Conservation (phyloP, 2,888 invertebrate species). For the Calliscelio sp. region DNA sequence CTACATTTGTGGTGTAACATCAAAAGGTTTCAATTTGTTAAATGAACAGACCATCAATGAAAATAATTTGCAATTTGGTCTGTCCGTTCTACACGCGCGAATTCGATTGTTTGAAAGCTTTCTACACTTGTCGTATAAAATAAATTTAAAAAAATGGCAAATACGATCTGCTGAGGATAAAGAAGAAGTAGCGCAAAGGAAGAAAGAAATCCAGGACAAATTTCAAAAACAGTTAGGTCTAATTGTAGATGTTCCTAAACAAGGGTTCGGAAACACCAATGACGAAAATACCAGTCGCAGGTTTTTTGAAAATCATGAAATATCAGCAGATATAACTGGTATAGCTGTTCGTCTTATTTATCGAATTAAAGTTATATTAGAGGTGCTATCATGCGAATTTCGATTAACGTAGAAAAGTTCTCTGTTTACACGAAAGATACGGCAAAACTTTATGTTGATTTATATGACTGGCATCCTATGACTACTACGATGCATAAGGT, state of each 20-base stretch:
- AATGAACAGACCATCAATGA: slow-evolving; percentile 62
- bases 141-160: slow-evolving; percentile 47
- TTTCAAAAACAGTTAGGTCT: slow-evolving; percentile 78
- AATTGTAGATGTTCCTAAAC: slow-evolving; percentile 79
- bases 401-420: slow-evolving; percentile 72
- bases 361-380: slow-evolving; percentile 79
- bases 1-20: slow-evolving; percentile 81
- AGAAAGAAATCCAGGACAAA: slow-evolving; percentile 72
- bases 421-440: slow-evolving; percentile 54
- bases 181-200: slow-evolving; percentile 37
- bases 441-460: slow-evolving; percentile 75
- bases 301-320: slow-evolving; percentile 79
- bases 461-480: slow-evolving; percentile 81
- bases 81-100: slow-evolving; percentile 70
- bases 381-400: slow-evolving; percentile 75
- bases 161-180: slow-evolving; percentile 39
- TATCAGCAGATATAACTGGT: slow-evolving; percentile 80
- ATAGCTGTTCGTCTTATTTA: slow-evolving; percentile 76
- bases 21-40: slow-evolving; percentile 79
- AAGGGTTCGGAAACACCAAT: slow-evolving; percentile 79
- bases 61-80: slow-evolving; percentile 72
- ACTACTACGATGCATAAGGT: too few relatives aligned
- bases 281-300: slow-evolving; percentile 75
- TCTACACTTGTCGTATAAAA: slow-evolving; percentile 61
- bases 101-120: slow-evolving; percentile 59